Percentiles rank a stretch among this genome's conserved stretches.
Evolutionary conservation across 2,113 vertebrate species (phyloP).

Genomic region (Micronisus gabar): DNA sequence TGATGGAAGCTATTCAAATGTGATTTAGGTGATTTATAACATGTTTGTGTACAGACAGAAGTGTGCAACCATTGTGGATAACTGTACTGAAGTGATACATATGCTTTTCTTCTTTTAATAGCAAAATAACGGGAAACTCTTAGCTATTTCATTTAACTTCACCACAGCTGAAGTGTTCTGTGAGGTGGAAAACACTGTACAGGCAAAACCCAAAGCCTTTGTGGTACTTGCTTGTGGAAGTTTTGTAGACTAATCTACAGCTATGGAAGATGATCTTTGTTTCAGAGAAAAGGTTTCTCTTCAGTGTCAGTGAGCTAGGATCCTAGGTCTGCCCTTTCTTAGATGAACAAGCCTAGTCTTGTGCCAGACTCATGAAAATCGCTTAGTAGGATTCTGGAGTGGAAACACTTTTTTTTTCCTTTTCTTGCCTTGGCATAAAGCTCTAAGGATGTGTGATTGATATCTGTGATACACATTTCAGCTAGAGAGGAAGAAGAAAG

Average conservation of each 20-base stretch:
- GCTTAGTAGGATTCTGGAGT: background rate
- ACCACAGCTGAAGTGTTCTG: background rate
- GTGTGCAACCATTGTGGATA: background rate
- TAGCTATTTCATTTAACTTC: background rate
- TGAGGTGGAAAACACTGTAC: background rate
- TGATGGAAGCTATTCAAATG: background rate
- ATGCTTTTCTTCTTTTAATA: background rate
- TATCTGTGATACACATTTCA: background rate
- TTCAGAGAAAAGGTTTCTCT: background rate
- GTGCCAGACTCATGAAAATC: background rate
- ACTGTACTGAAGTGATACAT: background rate
- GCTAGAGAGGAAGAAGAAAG: background rate
- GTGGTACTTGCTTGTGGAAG: background rate
- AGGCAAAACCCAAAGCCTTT: background rate
- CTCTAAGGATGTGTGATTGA: background rate
- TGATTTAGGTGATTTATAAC: background rate
- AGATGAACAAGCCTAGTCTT: background rate
- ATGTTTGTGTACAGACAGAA: background rate
- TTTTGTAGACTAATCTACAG: background rate
- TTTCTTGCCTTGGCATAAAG: too few relatives aligned
- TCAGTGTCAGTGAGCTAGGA: background rate
- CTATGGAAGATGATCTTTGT: background rate
- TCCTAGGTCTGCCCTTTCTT: background rate
- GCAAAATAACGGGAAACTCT: background rate
- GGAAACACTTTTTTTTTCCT: background rate